Base-by-base conservation (phyloP, 2,113 vertebrate genomes). In the Sinocyclocheilus maitianheensis region DNA sequence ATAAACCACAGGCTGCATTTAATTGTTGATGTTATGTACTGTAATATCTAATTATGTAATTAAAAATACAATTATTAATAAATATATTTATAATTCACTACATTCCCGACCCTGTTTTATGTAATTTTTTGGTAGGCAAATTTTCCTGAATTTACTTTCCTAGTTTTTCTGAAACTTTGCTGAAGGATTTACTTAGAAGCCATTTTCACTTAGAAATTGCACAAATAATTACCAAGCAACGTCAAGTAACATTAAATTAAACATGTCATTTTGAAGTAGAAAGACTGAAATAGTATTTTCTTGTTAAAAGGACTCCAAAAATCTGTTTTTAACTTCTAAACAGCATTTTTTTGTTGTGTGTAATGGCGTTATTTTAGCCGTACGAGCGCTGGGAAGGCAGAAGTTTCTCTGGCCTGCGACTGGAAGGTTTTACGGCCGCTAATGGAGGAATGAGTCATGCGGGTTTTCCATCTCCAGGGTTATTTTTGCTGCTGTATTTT, bases 371-470 rank as follows among this genome's bases (percentile, higher is more conserved):
- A 60, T 60, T 60, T 60, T 60, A n/a, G 67, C 30, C 6, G 20
- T 1, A 43, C 40, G 40, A 7, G 40, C 7, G 40, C 77, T 60
- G 34, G 71, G 40, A 79, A 65, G 9, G 37, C 40, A 40, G 80
- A 67, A 84, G 87, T 94, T 91, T 88, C 86, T 90, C 90, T 91
- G 43, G 71, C 26, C 26, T 26, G 26, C 26, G 26, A 26, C 26
- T 26, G 26, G 26, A 26, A 26, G 26, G 26, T 26, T 26, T 26
- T 26, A 26, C 26, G 26, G 26, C 26, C 1, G 26, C 26, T 26
- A 26, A 26, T 26, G 26, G 26, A 26, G 26, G 26, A 26, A 26
- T 26, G 26, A 26, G 26, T 26, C 26, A 26, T 26, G 26, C 26
- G 26, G 26, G 26, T 26, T 26, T 26, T 26, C 26, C 26, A 26